Percentiles rank a stretch among this genome's conserved stretches.
Evolutionary conservation across 2,797 vertebrate species (phyloP).

Genomic region (Parauchenoglanis ngamensis): DNA sequence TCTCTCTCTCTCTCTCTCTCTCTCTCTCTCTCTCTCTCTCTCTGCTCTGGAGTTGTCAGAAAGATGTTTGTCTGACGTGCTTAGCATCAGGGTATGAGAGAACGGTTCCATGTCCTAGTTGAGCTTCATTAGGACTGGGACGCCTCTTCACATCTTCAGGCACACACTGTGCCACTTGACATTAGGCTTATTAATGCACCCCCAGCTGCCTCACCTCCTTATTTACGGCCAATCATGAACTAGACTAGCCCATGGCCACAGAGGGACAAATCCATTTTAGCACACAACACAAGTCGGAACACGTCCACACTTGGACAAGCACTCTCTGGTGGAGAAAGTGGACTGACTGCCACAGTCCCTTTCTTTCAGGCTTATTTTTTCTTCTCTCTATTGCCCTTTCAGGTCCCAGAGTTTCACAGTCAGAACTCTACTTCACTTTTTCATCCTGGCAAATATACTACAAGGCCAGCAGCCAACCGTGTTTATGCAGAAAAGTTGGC

Average conservation of each 20-base stretch:
- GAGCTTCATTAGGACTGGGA: slow-evolving; percentile 52
- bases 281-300: slow-evolving; percentile 60
- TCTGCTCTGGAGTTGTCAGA: slow-evolving; percentile 48
- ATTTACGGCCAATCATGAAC: slow-evolving; percentile 68
- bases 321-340: slow-evolving; percentile 60
- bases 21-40: background rate
- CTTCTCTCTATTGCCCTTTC: slow-evolving; percentile 19
- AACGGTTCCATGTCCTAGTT: slow-evolving; percentile 48
- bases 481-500: slow-evolving; percentile 66
- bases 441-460: slow-evolving; percentile 12
- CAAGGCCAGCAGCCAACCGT: slow-evolving; percentile 40
- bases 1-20: slow-evolving; percentile 22
- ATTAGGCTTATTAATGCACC: slow-evolving; percentile 70
- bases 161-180: slow-evolving; percentile 64
- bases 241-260: slow-evolving; percentile 68
- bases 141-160: slow-evolving; percentile 62
- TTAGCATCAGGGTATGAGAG: slow-evolving; percentile 52
- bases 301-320: slow-evolving; percentile 69
- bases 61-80: slow-evolving; percentile 53
- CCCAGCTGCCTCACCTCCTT: slow-evolving; percentile 59
- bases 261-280: slow-evolving; percentile 72
- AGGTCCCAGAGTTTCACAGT: slow-evolving; percentile 28
- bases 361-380: slow-evolving; percentile 14
- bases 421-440: slow-evolving; percentile 24
- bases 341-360: slow-evolving; percentile 32